A percentile compares a stretch with the other conserved stretches of the same genome.
These are phyloP conservation scores for Brachionus rubens DNA, from an alignment of 1,140 invertebrate species.

Conservation along the genomic window DNA sequence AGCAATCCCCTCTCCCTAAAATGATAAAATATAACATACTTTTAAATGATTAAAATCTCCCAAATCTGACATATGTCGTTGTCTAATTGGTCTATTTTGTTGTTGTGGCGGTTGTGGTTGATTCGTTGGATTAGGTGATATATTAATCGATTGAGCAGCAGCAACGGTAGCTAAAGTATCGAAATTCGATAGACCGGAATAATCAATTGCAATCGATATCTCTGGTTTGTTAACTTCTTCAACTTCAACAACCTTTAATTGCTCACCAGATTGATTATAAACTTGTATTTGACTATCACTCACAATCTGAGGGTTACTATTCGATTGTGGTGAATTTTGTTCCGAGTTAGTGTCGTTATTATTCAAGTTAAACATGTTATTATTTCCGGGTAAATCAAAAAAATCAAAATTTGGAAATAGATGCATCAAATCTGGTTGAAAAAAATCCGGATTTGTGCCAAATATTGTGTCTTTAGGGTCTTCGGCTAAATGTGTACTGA, in stretches of 20 bases:
- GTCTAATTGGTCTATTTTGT: conserved; percentile 11
- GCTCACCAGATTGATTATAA: background rate
- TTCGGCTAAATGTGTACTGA: conserved; percentile 56
- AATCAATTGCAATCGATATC: background rate
- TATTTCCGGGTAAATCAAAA: conserved; percentile 62
- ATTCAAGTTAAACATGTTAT: conserved; percentile 2
- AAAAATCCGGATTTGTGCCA: conserved; percentile 82
- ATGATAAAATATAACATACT: background rate
- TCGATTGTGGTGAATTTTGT: conserved; percentile 49
- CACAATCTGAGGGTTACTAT: conserved; percentile 49
- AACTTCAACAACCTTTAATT: background rate
- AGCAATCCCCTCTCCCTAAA: no score
- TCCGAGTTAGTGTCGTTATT: conserved; percentile 5
- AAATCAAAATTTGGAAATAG: conserved; percentile 94
- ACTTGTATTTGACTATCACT: conserved; percentile 47
- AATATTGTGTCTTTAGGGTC: conserved; percentile 50
- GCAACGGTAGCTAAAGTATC: conserved; percentile 41
- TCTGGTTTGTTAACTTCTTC: background rate
- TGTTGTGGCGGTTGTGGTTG: background rate
- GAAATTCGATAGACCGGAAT: conserved; percentile 38
- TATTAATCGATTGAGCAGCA: conserved; percentile 23
- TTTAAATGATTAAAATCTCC: conserved; percentile 27
- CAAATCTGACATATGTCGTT: conserved; percentile 17
- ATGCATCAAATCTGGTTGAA: conserved; percentile 92
- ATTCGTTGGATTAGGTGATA: background rate